Evolutionary conservation across 2,888 invertebrate species (phyloP), one percentile per base, ranked within the genome.

Genomic region (Hecatera dysodea): DNA sequence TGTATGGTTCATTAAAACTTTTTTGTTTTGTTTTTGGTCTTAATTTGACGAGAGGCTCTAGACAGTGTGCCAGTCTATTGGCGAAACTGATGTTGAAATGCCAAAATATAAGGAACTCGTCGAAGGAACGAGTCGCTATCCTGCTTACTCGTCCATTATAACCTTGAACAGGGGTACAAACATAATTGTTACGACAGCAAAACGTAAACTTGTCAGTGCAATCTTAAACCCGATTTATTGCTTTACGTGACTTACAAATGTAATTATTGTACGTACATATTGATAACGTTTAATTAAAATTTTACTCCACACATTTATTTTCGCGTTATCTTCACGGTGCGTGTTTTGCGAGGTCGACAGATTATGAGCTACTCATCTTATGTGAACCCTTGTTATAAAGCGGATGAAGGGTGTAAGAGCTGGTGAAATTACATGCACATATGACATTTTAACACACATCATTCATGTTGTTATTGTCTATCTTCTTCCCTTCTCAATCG

Each of bases 261-360:
- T 71, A 76, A 81, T 81, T 71, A 70, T 67, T 81, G 64, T 78
- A 64, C 63, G 63, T 61, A 53, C 66, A 66, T 67, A 78, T 78
- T 64, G 78, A 78, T 78, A 81, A 78, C 63, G 66, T 78, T 81
- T 81, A 82, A 78, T 81, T 78, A 55, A 81, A 78, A 67, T 61
- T 71, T 55, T 57, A 67, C 60, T 77, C 59, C 9, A 50, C 67
- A 42, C 62, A 52, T 60, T n/a, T 46, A 62, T 46, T 53, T 63
- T 74, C 17, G 29, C 60, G n/a, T 71, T 81, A 63, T 81, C 78
- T 57, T 56, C 55, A 61, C 56, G 55, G 42, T 77, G 44, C 24
- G 24, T 52, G 24, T 60, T 62, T 55, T 46, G 50, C 46, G 78
- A 67, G 60, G 66, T 67, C 72, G 46, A 27, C 1, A 59, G 65